Conservation (phyloP, 2,797 vertebrate species). For the Sylvilagus floridanus region DNA sequence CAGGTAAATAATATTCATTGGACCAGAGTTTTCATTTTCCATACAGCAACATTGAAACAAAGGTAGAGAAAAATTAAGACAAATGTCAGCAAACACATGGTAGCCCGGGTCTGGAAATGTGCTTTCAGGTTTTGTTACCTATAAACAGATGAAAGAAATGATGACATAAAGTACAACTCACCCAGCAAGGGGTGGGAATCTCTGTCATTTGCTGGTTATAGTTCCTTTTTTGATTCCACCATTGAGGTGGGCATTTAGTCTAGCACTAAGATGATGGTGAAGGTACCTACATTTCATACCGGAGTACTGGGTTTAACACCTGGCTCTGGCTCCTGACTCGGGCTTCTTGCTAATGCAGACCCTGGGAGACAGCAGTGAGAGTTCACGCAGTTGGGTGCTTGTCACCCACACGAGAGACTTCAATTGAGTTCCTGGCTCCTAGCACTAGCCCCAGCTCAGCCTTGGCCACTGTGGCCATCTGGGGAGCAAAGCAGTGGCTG, state of each 20-base stretch:
- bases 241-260: neutral
- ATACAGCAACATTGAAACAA: neutral
- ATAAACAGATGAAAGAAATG: neutral
- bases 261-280: too few relatives aligned
- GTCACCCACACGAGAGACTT: too few relatives aligned
- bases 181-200: neutral
- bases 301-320: too few relatives aligned
- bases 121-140: neutral
- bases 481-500: too few relatives aligned
- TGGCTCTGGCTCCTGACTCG: too few relatives aligned
- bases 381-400: too few relatives aligned
- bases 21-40: neutral
- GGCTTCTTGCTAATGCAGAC: too few relatives aligned
- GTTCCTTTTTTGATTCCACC: neutral
- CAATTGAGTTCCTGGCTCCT: too few relatives aligned
- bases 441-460: too few relatives aligned
- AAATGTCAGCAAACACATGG: neutral
- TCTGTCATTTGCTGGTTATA: neutral
- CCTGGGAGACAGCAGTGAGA: too few relatives aligned
- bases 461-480: too few relatives aligned
- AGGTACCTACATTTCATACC: too few relatives aligned
- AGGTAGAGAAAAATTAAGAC: slow-evolving; percentile 26
- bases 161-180: neutral
- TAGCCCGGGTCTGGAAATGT: neutral
- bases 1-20: neutral